Conservation (phyloP, 2,888 invertebrate genomes). For the Mystacides longicornis region DNA sequence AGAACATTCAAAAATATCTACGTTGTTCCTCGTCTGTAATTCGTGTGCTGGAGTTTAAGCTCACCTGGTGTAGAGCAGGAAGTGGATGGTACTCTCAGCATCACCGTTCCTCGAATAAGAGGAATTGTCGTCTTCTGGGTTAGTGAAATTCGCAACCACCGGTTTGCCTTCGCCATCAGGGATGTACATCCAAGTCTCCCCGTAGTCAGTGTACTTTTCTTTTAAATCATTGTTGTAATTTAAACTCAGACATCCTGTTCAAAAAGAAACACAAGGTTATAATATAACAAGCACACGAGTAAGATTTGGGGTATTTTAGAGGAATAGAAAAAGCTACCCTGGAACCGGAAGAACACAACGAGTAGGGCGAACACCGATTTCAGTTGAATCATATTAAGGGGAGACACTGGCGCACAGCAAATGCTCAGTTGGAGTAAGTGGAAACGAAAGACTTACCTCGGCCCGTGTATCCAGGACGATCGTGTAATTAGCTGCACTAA, state of each 20-base stretch:
- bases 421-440: too few relatives aligned
- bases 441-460: too few relatives aligned
- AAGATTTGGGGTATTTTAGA: too few relatives aligned
- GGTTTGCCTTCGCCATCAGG: constrained; percentile 40
- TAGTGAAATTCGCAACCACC: constrained; percentile 38
- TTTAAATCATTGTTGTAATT: constrained; percentile 16
- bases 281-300: too few relatives aligned
- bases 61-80: constrained; percentile 28
- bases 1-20: not conserved
- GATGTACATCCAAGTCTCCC: constrained; percentile 43
- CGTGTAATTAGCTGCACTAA: too few relatives aligned
- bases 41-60: not conserved
- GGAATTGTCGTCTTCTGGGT: constrained; percentile 29
- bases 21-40: not conserved
- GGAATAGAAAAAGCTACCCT: too few relatives aligned
- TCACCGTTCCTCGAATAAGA: constrained; percentile 28
- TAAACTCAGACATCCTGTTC: not conserved
- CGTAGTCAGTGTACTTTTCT: constrained; percentile 31
- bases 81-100: constrained; percentile 37
- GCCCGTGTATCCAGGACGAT: too few relatives aligned
- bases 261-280: not conserved
- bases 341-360: too few relatives aligned
- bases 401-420: too few relatives aligned
- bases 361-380: too few relatives aligned
- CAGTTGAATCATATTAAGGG: too few relatives aligned